A percentile compares a stretch with the other conserved stretches of the same genome.
phyloP scores from a whole-genome alignment of 64 coral and sea anemone genomes.

The Dendronephthya gigantea region DNA sequence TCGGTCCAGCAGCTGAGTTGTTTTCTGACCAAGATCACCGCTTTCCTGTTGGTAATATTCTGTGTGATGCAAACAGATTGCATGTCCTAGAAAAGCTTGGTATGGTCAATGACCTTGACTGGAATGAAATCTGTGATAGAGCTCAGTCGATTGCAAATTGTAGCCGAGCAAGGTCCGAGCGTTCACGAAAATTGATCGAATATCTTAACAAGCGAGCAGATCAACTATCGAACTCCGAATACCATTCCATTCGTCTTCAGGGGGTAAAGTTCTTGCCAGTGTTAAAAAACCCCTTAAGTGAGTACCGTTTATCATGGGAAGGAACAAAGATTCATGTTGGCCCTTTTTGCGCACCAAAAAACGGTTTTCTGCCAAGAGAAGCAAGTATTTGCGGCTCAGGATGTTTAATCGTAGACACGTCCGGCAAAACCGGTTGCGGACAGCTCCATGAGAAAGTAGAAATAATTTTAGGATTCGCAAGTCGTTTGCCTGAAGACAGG shows the following conservation, averaged over 20 bases:
- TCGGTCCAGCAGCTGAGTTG: constrained; percentile 32
- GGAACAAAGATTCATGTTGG: neutral
- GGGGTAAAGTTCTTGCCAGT: constrained; percentile 48
- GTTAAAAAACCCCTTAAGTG: constrained; percentile 23
- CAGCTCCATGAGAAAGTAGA: constrained; percentile 24
- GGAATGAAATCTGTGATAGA: constrained; percentile 45
- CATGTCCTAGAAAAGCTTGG: constrained; percentile 52
- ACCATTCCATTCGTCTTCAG: neutral
- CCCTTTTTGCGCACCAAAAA: constrained; percentile 34
- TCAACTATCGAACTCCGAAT: neutral
- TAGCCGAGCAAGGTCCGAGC: neutral
- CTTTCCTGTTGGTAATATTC: constrained; percentile 54
- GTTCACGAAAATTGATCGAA: constrained; percentile 32
- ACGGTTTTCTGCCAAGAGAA: constrained; percentile 36
- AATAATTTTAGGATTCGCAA: constrained; percentile 42
- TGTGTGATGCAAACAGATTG: constrained; percentile 30
- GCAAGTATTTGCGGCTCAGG: constrained; percentile 32
- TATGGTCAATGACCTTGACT: constrained; percentile 48
- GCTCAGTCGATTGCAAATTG: constrained; percentile 40
- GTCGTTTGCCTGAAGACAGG: constrained; percentile 14
- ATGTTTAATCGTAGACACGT: constrained; percentile 50
- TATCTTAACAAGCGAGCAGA: constrained; percentile 45
- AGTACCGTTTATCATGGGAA: constrained; percentile 48
- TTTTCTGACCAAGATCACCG: constrained; percentile 47
- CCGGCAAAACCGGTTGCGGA: constrained; percentile 39